These are phyloP conservation scores for Chiloscyllium plagiosum DNA, from an alignment of 2,113 vertebrate genomes.

Conservation along the genomic window DNA sequence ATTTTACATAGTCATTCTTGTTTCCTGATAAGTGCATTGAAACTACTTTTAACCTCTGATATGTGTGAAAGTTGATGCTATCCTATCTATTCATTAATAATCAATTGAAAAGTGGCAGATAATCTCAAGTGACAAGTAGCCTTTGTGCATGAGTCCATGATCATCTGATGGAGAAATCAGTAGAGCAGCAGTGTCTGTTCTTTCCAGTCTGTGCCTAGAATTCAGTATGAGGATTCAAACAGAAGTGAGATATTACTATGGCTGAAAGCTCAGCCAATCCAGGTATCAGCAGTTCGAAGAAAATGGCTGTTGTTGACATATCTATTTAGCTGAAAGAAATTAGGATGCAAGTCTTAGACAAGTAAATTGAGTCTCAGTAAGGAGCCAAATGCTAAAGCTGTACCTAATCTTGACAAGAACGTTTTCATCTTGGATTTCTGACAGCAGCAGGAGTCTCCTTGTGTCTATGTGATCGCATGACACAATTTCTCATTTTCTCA, in stretches of 20 bases:
- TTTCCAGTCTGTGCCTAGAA: not conserved
- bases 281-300: not conserved
- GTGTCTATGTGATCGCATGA: not conserved
- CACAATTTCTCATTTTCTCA: not conserved
- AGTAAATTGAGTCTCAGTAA: not conserved
- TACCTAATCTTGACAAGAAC: not conserved
- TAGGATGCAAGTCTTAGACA: not conserved
- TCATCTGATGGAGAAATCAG: not conserved
- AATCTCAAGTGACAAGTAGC: not conserved
- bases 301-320: not conserved
- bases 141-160: not conserved
- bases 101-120: not conserved
- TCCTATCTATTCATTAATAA: not conserved
- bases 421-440: not conserved
- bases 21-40: not conserved
- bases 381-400: not conserved
- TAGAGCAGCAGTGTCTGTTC: not conserved
- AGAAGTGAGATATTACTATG: not conserved
- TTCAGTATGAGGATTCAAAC: slow-evolving; percentile 1
- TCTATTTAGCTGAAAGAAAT: not conserved
- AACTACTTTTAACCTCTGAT: not conserved
- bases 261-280: not conserved
- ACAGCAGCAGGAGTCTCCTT: not conserved
- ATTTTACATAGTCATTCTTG: not conserved
- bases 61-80: not conserved